phyloP scores from a whole-genome alignment of 30 jellyfish, hydroid and myxozoan genomes.

The Sanderia malayensis region DNA sequence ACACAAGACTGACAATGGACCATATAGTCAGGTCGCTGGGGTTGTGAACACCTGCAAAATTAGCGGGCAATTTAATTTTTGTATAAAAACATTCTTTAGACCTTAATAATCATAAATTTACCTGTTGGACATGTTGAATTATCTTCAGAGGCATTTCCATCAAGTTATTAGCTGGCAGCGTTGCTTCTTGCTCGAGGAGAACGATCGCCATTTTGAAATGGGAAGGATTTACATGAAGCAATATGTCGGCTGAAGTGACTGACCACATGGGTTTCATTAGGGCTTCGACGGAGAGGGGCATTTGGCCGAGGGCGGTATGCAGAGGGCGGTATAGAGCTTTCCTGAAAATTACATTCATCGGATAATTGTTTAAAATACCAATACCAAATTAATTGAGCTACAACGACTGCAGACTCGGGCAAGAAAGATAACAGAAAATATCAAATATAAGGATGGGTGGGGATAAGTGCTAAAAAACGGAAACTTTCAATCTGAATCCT shows the following conservation, averaged over 20 bases:
- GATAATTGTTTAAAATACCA: too few relatives aligned
- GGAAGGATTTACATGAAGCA: not conserved
- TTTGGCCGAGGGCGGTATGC: too few relatives aligned
- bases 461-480: not conserved
- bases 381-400: not conserved
- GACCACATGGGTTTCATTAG: too few relatives aligned
- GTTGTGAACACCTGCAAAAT: constrained; percentile 8
- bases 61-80: constrained; percentile 6
- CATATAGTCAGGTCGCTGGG: constrained; percentile 11
- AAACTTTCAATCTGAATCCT: constrained; percentile 6
- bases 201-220: not conserved
- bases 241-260: constrained; percentile 4
- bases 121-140: constrained; percentile 18
- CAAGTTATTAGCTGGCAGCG: constrained; percentile 8
- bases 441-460: not conserved
- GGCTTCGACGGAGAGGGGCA: too few relatives aligned
- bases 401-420: not conserved
- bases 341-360: too few relatives aligned
- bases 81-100: constrained; percentile 3
- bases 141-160: constrained; percentile 6
- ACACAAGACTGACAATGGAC: too few relatives aligned
- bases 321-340: too few relatives aligned
- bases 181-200: not conserved
- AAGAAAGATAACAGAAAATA: not conserved
- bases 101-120: constrained; percentile 5